phyloP scores from a whole-genome alignment of 2,797 vertebrate genomes.

The Scolopax rusticola region DNA sequence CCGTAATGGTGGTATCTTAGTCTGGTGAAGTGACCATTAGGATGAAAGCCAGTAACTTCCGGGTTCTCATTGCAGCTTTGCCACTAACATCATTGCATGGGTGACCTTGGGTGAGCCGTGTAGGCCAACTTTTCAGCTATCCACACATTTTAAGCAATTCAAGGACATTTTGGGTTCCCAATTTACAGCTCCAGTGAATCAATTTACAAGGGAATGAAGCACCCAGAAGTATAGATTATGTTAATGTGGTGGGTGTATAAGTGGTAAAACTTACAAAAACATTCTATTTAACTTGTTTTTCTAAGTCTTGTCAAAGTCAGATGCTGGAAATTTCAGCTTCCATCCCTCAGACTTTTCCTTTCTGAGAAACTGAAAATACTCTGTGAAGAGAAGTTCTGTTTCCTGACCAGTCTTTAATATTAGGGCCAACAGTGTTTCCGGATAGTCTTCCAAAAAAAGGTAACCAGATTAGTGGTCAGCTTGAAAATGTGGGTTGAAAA shows the following conservation, averaged over 20 bases:
- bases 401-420: neutral
- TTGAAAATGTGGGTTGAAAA: neutral
- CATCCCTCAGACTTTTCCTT: neutral
- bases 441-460: neutral
- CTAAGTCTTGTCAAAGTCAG: neutral
- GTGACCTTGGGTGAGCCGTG: neutral
- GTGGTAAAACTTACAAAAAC: neutral
- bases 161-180: neutral
- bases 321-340: neutral
- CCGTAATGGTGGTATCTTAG: conserved; percentile 4
- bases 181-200: neutral
- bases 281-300: neutral
- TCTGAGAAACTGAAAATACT: neutral
- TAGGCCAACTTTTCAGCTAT: neutral
- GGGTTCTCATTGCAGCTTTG: conserved; percentile 36
- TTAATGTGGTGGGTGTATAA: neutral
- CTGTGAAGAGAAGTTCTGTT: neutral
- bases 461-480: neutral
- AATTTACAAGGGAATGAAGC: neutral
- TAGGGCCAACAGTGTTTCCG: neutral
- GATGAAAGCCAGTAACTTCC: conserved; percentile 37
- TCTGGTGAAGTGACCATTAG: conserved; percentile 43
- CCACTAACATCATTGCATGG: neutral
- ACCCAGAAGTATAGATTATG: neutral
- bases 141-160: neutral